Percentiles rank a stretch among this genome's conserved stretches.
Conservation (phyloP, 1,140 invertebrate genomes). For the Lamellibrachia luymesi region DNA sequence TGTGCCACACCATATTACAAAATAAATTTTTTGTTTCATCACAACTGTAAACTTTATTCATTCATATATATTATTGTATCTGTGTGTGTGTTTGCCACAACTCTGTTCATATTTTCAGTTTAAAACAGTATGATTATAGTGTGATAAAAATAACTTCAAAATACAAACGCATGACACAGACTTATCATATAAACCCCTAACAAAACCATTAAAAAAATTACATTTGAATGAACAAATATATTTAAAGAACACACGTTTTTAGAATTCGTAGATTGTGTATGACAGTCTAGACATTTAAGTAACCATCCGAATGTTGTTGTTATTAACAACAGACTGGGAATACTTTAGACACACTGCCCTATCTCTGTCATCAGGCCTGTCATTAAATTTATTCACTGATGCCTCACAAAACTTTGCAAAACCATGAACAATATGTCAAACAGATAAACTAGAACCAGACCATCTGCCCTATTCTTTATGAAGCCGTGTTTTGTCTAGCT, state of each 20-base stretch:
- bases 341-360: not conserved
- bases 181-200: no score
- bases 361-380: not conserved
- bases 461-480: not conserved
- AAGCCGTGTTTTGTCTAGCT: not conserved
- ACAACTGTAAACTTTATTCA: no score
- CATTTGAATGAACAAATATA: not conserved
- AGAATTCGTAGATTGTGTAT: not conserved
- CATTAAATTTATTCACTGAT: not conserved
- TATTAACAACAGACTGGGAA: not conserved
- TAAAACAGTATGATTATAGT: no score
- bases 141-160: no score
- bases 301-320: not conserved
- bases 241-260: not conserved
- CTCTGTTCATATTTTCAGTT: no score
- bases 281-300: not conserved
- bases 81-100: no score
- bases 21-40: no score
- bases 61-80: no score
- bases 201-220: no score
- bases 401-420: slow-evolving; percentile 4
- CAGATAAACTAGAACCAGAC: not conserved
- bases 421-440: not conserved
- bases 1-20: no score
- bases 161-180: no score